Conservation (phyloP, 1,140 invertebrate genomes). For the Homalodisca vitripennis region DNA sequence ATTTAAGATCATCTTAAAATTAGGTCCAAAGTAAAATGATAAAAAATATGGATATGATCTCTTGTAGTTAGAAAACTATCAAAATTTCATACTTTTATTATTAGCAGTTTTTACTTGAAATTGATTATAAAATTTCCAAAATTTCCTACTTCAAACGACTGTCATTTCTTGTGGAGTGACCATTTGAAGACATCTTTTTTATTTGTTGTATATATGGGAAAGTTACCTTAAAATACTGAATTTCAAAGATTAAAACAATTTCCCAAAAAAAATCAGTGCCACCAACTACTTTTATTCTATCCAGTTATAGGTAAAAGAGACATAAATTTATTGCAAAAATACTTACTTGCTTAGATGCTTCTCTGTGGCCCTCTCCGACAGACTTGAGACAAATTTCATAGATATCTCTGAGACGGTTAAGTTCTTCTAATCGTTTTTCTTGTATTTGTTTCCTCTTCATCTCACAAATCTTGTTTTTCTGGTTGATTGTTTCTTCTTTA, state of each 20-base stretch:
- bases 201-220: too few relatives aligned
- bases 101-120: too few relatives aligned
- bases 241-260: not conserved
- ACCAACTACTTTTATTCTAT: not conserved
- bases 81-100: too few relatives aligned
- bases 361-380: not conserved
- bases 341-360: constrained; percentile 7
- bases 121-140: too few relatives aligned
- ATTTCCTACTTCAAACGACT: too few relatives aligned
- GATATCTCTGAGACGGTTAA: not conserved
- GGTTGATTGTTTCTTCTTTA: not conserved
- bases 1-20: too few relatives aligned
- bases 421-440: not conserved
- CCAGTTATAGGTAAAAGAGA: not conserved
- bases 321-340: not conserved
- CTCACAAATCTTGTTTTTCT: not conserved
- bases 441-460: not conserved
- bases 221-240: too few relatives aligned
- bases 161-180: not conserved
- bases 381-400: constrained; percentile 4
- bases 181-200: not conserved
- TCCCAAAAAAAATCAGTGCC: not conserved
- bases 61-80: too few relatives aligned
- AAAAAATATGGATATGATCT: too few relatives aligned
- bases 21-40: too few relatives aligned